Percentiles rank a stretch among this genome's conserved stretches.
These are phyloP conservation scores for Zaprionus nigranus DNA, from an alignment of 1,140 invertebrate genomes.

Conservation along the genomic window DNA sequence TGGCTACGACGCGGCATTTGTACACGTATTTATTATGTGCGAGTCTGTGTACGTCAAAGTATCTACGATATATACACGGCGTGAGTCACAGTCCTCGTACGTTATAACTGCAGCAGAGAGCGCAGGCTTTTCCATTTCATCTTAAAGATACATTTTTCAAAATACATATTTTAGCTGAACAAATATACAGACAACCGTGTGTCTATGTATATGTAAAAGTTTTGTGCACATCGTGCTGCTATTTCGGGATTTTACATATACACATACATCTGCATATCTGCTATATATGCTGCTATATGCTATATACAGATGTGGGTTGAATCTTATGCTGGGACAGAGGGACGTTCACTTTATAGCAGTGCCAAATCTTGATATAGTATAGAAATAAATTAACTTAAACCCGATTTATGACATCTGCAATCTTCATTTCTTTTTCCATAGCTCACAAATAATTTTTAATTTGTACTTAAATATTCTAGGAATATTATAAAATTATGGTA, in stretches of 20 bases:
- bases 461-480: background rate
- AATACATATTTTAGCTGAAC: constrained; percentile 30
- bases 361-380: constrained; percentile 30
- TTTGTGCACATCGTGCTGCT: constrained; percentile 35
- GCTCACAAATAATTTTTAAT: background rate
- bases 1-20: constrained; percentile 57
- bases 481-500: background rate
- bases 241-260: constrained; percentile 45
- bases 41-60: constrained; percentile 41
- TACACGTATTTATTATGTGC: constrained; percentile 35
- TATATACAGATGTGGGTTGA: constrained; percentile 24
- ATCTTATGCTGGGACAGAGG: constrained; percentile 3
- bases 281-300: constrained; percentile 1
- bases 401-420: background rate
- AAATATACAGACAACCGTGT: background rate
- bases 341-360: constrained; percentile 33
- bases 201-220: constrained; percentile 27
- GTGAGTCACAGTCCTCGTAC: constrained; percentile 41
- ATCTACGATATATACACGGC: constrained; percentile 63
- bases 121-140: constrained; percentile 51
- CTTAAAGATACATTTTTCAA: constrained; percentile 45
- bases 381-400: constrained; percentile 1
- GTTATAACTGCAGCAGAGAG: constrained; percentile 20
- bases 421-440: background rate
- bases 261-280: background rate